These are phyloP conservation scores for Atta cephalotes DNA, from an alignment of 1,140 invertebrate species.

Conservation along the genomic window DNA sequence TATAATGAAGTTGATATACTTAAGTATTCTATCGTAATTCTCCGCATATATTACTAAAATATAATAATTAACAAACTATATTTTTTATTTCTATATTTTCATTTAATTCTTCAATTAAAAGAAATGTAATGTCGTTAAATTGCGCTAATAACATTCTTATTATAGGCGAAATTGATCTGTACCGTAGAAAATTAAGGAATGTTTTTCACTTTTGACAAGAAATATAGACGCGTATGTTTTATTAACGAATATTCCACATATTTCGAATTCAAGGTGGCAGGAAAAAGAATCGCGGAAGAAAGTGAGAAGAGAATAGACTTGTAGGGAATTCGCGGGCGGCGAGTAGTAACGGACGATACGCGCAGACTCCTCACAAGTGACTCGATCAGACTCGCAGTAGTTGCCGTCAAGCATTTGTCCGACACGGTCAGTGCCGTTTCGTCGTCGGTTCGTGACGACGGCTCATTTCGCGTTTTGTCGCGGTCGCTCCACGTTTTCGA, in stretches of 20 bases:
- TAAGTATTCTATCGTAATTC: not conserved
- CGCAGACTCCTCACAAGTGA: slow-evolving; percentile 52
- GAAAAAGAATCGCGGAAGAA: not conserved
- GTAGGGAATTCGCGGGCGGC: not conserved
- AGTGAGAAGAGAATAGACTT: not conserved
- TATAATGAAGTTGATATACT: not conserved
- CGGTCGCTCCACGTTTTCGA: slow-evolving; percentile 1
- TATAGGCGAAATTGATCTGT: not conserved
- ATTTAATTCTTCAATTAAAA: not conserved
- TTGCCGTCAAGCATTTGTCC: slow-evolving; percentile 43
- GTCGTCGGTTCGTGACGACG: slow-evolving; percentile 25
- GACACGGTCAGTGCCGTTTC: slow-evolving; percentile 61
- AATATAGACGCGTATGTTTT: not conserved
- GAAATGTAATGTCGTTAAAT: not conserved
- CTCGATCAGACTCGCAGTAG: slow-evolving; percentile 46
- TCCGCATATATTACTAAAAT: not conserved
- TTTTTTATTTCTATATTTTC: not conserved
- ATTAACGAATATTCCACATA: not conserved
- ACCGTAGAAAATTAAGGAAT: not conserved
- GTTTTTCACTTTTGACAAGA: not conserved
- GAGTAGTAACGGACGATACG: slow-evolving; percentile 40
- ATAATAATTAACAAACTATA: not conserved
- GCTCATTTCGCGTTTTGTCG: not conserved
- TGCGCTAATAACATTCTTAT: not conserved
- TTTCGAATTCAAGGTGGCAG: not conserved